Conservation (phyloP, 2,113 vertebrate genomes). For the Embiotoca jacksoni region DNA sequence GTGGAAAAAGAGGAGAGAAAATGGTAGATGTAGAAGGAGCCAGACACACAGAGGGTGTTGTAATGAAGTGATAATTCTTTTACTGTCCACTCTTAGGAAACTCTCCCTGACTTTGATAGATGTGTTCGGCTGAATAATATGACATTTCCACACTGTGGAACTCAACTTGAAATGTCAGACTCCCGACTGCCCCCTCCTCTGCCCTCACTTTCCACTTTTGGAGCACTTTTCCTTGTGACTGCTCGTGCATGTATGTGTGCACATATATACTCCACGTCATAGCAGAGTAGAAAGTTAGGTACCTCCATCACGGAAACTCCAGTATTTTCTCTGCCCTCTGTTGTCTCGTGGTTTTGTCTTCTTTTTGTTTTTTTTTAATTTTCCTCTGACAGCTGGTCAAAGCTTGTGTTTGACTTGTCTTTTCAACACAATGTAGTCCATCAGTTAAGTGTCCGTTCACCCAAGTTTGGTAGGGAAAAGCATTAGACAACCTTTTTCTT, state of each 20-base stretch:
- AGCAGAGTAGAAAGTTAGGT: constrained; percentile 30
- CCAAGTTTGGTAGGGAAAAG: constrained; percentile 8
- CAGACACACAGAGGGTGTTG: constrained; percentile 15
- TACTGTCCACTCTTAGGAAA: constrained; percentile 54
- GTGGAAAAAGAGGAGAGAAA: background rate
- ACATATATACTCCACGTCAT: constrained; percentile 44
- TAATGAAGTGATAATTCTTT: constrained; percentile 68
- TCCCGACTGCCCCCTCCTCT: constrained; percentile 40
- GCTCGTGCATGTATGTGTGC: constrained; percentile 26
- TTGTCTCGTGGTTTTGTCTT: background rate
- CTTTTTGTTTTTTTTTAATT: background rate
- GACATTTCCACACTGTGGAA: constrained; percentile 70
- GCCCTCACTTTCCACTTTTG: constrained; percentile 45
- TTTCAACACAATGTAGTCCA: constrained; percentile 13
- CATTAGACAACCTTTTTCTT: background rate
- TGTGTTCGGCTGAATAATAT: constrained; percentile 67
- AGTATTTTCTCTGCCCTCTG: background rate
- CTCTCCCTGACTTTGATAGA: constrained; percentile 71
- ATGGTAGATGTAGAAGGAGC: background rate
- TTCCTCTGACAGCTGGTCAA: constrained; percentile 37
- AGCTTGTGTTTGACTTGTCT: constrained; percentile 23
- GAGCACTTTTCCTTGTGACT: constrained; percentile 39
- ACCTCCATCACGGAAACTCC: constrained; percentile 25
- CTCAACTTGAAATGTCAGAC: constrained; percentile 78
- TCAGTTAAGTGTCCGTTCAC: constrained; percentile 19